These are phyloP conservation scores for Pocillopora damicornis DNA, from an alignment of 64 coral and sea anemone genomes.

Conservation along the genomic window DNA sequence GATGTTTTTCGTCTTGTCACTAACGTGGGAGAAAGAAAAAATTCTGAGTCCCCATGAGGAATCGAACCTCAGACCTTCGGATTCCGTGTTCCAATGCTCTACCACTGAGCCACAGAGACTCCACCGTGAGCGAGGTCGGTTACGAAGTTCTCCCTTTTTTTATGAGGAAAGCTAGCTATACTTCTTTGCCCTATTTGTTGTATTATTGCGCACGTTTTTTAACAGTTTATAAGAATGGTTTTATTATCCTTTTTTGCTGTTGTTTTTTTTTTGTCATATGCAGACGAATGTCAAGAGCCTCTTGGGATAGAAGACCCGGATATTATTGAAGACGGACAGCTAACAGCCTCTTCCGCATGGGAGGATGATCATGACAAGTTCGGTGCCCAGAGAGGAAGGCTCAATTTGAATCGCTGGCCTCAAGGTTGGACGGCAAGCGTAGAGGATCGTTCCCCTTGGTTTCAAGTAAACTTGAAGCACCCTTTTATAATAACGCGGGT, in stretches of 20 bases:
- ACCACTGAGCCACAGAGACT: no score
- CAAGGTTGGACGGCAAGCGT: conserved; percentile 58
- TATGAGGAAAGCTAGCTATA: no score
- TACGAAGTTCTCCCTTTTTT: no score
- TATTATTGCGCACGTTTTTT: no score
- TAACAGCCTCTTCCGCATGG: conserved; percentile 58
- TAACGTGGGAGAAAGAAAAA: no score
- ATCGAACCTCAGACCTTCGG: no score
- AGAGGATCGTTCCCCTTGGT: conserved; percentile 47
- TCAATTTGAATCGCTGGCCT: conserved; percentile 56
- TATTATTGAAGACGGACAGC: conserved; percentile 49
- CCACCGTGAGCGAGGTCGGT: no score
- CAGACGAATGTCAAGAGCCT: conserved; percentile 55
- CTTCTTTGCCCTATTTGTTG: no score
- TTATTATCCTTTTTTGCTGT: background rate
- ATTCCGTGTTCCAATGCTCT: no score
- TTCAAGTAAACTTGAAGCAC: conserved; percentile 44
- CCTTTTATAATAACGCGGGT: conserved; percentile 45
- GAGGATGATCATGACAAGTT: conserved; percentile 13
- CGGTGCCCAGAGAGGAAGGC: conserved; percentile 43
- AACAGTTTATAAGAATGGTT: no score
- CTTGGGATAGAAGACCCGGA: conserved; percentile 51
- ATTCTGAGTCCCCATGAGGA: no score
- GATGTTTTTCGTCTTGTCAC: no score
- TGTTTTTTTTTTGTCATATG: background rate